Conservation (phyloP, 2,888 invertebrate genomes). For the Sinohyriopsis cumingii region DNA sequence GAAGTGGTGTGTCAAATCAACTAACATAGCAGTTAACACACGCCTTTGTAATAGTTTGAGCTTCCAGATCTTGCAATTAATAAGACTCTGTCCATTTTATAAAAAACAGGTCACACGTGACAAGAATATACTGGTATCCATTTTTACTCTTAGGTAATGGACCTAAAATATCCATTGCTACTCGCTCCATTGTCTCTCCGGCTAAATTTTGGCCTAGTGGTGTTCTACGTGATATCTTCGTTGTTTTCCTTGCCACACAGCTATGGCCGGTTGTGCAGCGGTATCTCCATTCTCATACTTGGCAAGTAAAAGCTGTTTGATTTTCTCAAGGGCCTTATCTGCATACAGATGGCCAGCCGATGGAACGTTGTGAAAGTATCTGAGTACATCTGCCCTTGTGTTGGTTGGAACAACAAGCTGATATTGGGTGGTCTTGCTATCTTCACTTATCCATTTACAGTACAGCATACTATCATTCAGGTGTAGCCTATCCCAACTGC, state of each 20-base stretch:
- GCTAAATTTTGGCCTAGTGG: conserved; percentile 6
- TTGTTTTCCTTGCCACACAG: conserved; percentile 4
- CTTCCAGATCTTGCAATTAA: conserved; percentile 12
- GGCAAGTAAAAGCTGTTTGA: conserved; percentile 6
- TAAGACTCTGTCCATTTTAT: conserved; percentile 10
- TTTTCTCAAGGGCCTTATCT: conserved; percentile 3
- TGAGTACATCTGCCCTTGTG: not conserved
- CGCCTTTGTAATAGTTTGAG: conserved; percentile 1
- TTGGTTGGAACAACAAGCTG: conserved; percentile 6
- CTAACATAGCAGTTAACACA: conserved; percentile 11
- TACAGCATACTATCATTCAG: not conserved
- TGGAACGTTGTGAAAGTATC: conserved; percentile 8
- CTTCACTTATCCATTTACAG: not conserved
- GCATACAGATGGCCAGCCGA: conserved; percentile 11
- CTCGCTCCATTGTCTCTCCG: conserved; percentile 11
- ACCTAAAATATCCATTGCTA: conserved; percentile 13
- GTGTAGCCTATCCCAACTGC: not conserved
- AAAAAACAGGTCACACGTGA: conserved; percentile 16
- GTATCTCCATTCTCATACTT: conserved; percentile 1
- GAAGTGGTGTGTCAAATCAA: conserved; percentile 12
- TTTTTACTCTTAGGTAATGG: conserved; percentile 7
- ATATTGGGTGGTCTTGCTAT: not conserved
- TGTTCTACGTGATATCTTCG: conserved; percentile 5
- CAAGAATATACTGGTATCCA: conserved; percentile 13
- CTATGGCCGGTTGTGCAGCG: conserved; percentile 9